These are phyloP conservation scores for Vireo griseus DNA, from an alignment of 2,797 vertebrate species.

Conservation along the genomic window DNA sequence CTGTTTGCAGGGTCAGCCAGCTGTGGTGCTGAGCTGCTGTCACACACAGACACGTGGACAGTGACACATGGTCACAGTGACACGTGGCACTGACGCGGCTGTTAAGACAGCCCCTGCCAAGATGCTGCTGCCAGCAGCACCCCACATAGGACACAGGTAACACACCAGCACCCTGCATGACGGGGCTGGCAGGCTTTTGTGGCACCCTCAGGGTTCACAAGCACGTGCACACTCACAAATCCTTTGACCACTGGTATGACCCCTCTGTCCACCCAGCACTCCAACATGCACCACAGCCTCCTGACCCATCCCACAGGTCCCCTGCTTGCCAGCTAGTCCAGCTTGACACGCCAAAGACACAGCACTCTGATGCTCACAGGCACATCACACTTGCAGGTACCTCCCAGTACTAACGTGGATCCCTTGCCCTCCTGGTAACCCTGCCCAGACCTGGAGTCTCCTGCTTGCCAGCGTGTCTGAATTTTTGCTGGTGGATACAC, in stretches of 20 bases:
- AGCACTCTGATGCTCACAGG: background rate
- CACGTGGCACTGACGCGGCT: background rate
- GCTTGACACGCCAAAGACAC: background rate
- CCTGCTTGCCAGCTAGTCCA: background rate
- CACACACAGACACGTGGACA: background rate
- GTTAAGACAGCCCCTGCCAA: background rate
- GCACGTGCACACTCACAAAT: rapidly evolving
- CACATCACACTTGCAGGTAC: background rate
- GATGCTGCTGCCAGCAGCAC: background rate
- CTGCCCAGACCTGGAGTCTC: background rate
- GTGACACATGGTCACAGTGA: background rate
- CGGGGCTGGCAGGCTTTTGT: rapidly evolving
- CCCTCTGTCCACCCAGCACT: background rate
- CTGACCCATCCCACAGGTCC: background rate
- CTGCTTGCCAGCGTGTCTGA: no score
- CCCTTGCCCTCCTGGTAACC: background rate
- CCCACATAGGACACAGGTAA: rapidly evolving
- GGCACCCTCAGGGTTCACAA: background rate
- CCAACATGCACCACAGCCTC: background rate
- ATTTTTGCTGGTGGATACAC: background rate
- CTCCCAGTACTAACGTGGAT: background rate
- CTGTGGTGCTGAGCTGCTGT: background rate
- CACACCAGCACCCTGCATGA: rapidly evolving
- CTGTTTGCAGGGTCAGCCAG: background rate
- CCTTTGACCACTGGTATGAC: rapidly evolving